Evolutionary conservation across 2,888 invertebrate species (phyloP).

Genomic region (Chesias legatella): DNA sequence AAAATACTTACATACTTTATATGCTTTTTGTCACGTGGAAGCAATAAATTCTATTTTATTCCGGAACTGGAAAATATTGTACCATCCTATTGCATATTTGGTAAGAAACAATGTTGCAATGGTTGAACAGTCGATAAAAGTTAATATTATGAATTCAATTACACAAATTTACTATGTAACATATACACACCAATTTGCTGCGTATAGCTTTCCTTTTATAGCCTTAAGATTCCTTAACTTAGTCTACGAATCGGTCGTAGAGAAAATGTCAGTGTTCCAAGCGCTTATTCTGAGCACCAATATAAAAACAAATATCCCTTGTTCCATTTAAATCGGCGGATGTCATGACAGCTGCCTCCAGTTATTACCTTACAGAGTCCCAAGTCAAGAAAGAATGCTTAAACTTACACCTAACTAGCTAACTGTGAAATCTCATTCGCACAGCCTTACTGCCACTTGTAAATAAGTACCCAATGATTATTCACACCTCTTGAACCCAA

Average conservation of each 20-base stretch:
- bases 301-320: conserved; percentile 31
- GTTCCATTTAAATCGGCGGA: conserved; percentile 52
- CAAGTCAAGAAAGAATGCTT: conserved; percentile 22
- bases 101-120: conserved; percentile 15
- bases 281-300: conserved; percentile 3
- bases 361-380: conserved; percentile 42
- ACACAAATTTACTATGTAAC: too few relatives aligned
- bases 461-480: conserved; percentile 58
- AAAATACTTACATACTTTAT: conserved; percentile 28
- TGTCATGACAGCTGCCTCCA: conserved; percentile 40
- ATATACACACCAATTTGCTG: conserved; percentile 20
- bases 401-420: conserved; percentile 40
- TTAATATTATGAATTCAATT: too few relatives aligned
- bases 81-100: conserved; percentile 22
- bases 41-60: conserved; percentile 31
- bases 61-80: conserved; percentile 22
- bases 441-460: conserved; percentile 45
- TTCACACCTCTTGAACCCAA: conserved; percentile 40
- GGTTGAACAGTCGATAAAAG: too few relatives aligned
- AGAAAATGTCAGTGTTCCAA: too few relatives aligned
- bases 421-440: conserved; percentile 53
- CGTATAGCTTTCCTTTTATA: neutral
- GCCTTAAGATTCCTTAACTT: too few relatives aligned
- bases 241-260: too few relatives aligned
- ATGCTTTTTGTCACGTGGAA: conserved; percentile 28